These are phyloP conservation scores for Chironomus riparius DNA, from an alignment of 2,888 invertebrate genomes.

Conservation along the genomic window DNA sequence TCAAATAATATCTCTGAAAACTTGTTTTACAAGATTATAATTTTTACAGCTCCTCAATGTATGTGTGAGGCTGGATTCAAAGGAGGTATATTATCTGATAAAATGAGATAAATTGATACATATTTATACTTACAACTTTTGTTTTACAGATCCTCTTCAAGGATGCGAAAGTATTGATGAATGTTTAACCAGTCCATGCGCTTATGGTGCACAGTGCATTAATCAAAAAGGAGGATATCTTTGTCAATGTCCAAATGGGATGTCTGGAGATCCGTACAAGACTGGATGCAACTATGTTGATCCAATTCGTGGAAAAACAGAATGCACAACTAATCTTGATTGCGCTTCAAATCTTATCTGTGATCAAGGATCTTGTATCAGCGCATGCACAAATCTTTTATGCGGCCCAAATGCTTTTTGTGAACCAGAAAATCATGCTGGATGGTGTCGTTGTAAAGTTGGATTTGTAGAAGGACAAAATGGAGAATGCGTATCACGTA, in stretches of 20 bases:
- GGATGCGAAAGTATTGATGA: constrained; percentile 82
- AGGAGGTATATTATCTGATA: constrained; percentile 42
- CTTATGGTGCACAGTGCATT: constrained; percentile 78
- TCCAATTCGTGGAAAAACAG: constrained; percentile 50
- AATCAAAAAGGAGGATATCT: constrained; percentile 79
- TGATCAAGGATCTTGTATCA: constrained; percentile 66
- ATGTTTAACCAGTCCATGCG: constrained; percentile 75
- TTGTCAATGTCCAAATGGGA: constrained; percentile 75
- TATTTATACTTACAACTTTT: neutral
- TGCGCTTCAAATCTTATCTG: constrained; percentile 76
- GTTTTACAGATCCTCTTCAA: constrained; percentile 55
- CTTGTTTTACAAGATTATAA: neutral
- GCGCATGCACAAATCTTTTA: constrained; percentile 66
- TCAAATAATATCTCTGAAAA: neutral
- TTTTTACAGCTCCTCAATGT: constrained; percentile 57
- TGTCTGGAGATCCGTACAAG: constrained; percentile 77
- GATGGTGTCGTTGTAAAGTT: constrained; percentile 78
- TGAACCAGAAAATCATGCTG: constrained; percentile 78
- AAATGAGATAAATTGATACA: neutral
- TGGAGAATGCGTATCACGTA: constrained; percentile 76
- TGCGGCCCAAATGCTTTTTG: constrained; percentile 82
- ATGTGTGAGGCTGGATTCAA: constrained; percentile 80
- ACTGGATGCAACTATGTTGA: constrained; percentile 61
- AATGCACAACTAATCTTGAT: constrained; percentile 63
- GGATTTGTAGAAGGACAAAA: constrained; percentile 70